Base-by-base conservation (phyloP, 1,140 invertebrate species). In the Papilio dardanus region DNA sequence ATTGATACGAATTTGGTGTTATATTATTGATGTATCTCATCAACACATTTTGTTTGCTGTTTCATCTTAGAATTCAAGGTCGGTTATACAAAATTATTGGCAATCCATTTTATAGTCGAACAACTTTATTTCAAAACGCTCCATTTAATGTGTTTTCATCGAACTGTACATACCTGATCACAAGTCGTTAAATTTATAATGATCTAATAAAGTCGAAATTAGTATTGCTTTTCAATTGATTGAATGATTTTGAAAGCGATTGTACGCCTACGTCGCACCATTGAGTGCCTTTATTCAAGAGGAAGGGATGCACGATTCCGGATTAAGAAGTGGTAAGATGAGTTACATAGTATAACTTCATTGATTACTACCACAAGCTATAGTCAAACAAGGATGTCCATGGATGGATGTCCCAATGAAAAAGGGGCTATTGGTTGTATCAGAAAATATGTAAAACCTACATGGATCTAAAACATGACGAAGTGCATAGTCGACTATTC, bases 91-190 rank as follows among this genome's bases (percentile, higher is more conserved):
- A 80, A 82, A 82, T 78, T 78, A 77, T 77, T 80, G 78, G 78
- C 75, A 75, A 82, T 82, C 75, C 65, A 76, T 80, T 82, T 82
- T 71, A 80, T 78, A 65, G 75, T 74, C 62, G 50, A 73, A 73
- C 54, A 46, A 76, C 71, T 78, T 75, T 77, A 68, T 75, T 74
- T 80, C 62, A 76, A 50, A 69, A 77, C 67, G 76, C 76, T 73
- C 40, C 46, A 77, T 76, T 77, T 24, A 58, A 76, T 71, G 28
- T 75, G 1, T 77, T 66, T 67, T 33, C 37, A 68, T 46, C 74
- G 65, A 74, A 62, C 24, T 62, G 12, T 62, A 62, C 54, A 62
- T 62, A 62, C 24, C 54, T 62, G 24, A 62, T 73, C 54, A 50
- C 54, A 46, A 76, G 35, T 78, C 74, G 46, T 76, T 67, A 77